A percentile compares a stretch with the other conserved stretches of the same genome.
These are phyloP conservation scores for Sisor rabdophorus DNA, from an alignment of 2,113 vertebrate genomes.

Conservation along the genomic window DNA sequence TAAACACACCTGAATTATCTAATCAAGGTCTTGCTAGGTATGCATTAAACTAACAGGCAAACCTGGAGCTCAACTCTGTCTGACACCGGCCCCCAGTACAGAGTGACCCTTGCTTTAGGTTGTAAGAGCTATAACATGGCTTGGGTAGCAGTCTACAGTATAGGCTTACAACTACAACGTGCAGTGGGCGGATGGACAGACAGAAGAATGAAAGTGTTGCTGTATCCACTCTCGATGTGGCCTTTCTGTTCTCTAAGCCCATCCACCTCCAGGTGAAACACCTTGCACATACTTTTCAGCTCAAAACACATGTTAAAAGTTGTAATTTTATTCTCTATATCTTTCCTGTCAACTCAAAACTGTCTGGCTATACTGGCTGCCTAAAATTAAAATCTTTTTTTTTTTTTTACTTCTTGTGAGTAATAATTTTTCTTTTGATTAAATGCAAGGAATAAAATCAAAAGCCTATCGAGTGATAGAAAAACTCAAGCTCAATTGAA, in stretches of 20 bases:
- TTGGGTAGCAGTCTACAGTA: background rate
- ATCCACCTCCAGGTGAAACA: background rate
- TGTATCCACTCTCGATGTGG: background rate
- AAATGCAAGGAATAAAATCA: background rate
- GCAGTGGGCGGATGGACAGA: background rate
- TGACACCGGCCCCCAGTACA: no score
- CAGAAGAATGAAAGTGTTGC: background rate
- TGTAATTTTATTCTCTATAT: background rate
- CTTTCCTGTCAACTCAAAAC: background rate
- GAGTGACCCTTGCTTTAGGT: no score
- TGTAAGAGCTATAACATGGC: background rate
- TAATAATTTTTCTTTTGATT: background rate
- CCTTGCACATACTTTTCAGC: background rate
- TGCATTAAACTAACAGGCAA: no score
- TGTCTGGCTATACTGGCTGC: background rate
- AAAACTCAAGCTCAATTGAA: background rate
- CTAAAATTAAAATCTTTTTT: no score
- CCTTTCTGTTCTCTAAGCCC: background rate
- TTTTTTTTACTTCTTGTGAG: background rate
- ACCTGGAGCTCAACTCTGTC: no score
- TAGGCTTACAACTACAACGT: background rate
- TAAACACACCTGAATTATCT: no score
- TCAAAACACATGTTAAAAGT: background rate
- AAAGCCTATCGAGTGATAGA: background rate
- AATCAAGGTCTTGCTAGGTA: no score